Evolutionary conservation across 2,113 vertebrate species (phyloP).

Genomic region (Dryoscopus gambensis): DNA sequence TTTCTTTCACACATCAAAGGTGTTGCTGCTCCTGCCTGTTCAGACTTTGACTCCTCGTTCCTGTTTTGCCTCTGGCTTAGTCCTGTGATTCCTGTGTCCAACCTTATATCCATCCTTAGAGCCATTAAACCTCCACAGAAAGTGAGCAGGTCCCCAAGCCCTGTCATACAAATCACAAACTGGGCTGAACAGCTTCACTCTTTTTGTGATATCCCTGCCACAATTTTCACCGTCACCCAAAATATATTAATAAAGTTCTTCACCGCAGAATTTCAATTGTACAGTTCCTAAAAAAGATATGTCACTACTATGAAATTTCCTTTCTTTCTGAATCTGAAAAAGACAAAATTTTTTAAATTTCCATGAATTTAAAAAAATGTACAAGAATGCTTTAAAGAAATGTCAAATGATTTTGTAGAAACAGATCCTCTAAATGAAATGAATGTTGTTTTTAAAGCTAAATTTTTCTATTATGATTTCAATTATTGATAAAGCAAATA

Average conservation of each 20-base stretch:
- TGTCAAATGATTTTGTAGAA: not conserved
- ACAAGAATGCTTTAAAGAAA: not conserved
- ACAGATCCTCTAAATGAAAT: not conserved
- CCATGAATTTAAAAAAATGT: not conserved
- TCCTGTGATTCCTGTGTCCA: not conserved
- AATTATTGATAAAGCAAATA: not conserved
- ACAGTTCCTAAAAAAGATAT: not conserved
- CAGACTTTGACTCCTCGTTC: not conserved
- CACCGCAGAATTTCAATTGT: not conserved
- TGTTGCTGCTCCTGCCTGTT: not conserved
- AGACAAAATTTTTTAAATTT: not conserved
- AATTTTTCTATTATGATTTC: not conserved
- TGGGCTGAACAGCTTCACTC: not conserved
- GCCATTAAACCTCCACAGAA: not conserved
- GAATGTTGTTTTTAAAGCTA: not conserved
- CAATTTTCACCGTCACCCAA: not conserved
- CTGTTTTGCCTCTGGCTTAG: not conserved
- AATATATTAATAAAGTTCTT: not conserved
- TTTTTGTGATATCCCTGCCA: not conserved
- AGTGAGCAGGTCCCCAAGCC: not conserved
- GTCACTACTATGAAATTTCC: not conserved
- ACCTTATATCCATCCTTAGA: not conserved
- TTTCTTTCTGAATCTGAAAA: not conserved
- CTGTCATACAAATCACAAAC: not conserved
- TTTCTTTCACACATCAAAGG: not conserved